These are phyloP conservation scores for Antedon mediterranea DNA, from an alignment of 53 echinoderm and acorn worm genomes.

Conservation along the genomic window DNA sequence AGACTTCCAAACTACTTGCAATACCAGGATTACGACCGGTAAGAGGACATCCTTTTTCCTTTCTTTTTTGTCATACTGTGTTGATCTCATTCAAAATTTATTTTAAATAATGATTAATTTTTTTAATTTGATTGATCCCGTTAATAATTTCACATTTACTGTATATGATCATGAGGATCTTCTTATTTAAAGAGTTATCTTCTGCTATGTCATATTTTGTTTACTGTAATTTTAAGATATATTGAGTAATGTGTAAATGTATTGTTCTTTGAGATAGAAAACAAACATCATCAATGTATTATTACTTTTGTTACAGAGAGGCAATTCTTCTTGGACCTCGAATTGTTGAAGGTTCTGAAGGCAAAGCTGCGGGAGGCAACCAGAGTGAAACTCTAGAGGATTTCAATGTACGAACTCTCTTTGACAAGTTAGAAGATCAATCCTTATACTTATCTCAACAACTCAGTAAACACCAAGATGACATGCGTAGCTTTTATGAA, in stretches of 20 bases:
- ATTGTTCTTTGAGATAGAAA: too few relatives aligned
- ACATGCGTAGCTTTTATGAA: slow-evolving; percentile 85
- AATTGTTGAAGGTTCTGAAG: slow-evolving; percentile 42
- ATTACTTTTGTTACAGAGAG: slow-evolving; percentile 31
- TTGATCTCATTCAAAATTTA: too few relatives aligned
- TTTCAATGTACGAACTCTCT: slow-evolving; percentile 90
- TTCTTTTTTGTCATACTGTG: too few relatives aligned
- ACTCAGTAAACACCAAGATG: slow-evolving; percentile 91
- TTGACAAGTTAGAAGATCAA: slow-evolving; percentile 96
- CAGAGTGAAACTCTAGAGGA: slow-evolving; percentile 57
- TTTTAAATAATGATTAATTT: too few relatives aligned
- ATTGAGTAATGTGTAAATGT: not conserved
- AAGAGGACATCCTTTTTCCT: not conserved
- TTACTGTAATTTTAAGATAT: not conserved
- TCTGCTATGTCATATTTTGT: not conserved
- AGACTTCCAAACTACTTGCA: slow-evolving; percentile 79
- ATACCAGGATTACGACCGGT: slow-evolving; percentile 81
- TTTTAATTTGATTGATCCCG: too few relatives aligned
- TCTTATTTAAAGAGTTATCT: too few relatives aligned
- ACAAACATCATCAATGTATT: not conserved
- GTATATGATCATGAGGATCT: too few relatives aligned
- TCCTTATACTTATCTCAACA: slow-evolving; percentile 83
- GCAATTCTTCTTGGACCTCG: slow-evolving; percentile 61
- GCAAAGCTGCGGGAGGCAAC: slow-evolving; percentile 1
- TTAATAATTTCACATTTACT: too few relatives aligned